Conservation (phyloP, 2,888 invertebrate species). For the Agrochola macilenta region DNA sequence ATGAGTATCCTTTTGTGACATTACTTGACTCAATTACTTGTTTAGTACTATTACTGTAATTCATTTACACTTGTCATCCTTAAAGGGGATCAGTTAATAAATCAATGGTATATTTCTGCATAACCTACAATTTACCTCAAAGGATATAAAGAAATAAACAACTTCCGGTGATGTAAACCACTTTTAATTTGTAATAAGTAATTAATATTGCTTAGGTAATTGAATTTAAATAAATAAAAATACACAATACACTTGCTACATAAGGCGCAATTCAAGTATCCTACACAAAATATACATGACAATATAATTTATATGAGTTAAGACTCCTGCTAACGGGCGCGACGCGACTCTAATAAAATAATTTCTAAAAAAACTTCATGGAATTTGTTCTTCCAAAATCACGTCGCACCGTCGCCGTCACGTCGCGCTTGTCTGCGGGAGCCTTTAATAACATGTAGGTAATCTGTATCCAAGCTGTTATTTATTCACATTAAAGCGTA, state of each 20-base stretch:
- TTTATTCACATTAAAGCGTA: constrained; percentile 70
- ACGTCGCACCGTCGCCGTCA: too few relatives aligned
- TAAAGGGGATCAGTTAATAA: neutral
- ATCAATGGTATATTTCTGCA: constrained; percentile 1
- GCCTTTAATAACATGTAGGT: constrained; percentile 56
- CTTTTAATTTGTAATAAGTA: constrained; percentile 84
- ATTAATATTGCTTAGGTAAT: constrained; percentile 88
- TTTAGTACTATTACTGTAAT: neutral
- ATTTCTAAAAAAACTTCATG: too few relatives aligned
- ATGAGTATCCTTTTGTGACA: neutral
- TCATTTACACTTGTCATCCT: neutral
- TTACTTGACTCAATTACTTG: neutral
- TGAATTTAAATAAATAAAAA: constrained; percentile 88
- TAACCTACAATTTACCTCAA: neutral
- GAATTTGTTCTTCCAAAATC: too few relatives aligned
- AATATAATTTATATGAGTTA: constrained; percentile 64
- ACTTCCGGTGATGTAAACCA: constrained; percentile 81
- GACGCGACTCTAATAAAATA: too few relatives aligned
- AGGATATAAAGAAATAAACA: constrained; percentile 63
- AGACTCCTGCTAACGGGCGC: too few relatives aligned
- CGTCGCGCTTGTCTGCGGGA: too few relatives aligned
- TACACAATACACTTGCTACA: constrained; percentile 83
- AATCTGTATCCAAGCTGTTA: constrained; percentile 58
- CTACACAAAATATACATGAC: constrained; percentile 73
- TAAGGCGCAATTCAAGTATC: constrained; percentile 79